Base-by-base conservation (phyloP, 2,797 vertebrate species). In the Hirundo rustica region DNA sequence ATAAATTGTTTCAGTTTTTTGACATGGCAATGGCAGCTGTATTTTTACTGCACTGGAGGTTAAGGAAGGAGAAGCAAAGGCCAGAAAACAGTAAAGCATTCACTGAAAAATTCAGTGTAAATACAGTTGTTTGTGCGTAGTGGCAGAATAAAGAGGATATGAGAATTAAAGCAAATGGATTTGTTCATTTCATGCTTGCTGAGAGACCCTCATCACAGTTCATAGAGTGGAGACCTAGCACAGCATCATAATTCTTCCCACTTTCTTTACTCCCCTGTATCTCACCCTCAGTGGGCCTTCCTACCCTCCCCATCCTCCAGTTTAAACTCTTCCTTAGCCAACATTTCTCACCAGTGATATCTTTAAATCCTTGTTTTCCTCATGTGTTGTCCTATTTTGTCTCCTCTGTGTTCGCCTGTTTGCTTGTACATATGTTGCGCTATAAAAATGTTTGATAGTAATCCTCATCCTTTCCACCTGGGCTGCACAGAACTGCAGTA, bases 381-480 rank as follows among this genome's bases (percentile, higher is more conserved):
- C 65, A 60, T 62, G 55, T 79, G 19, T 53, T 79, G 71, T 71
- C 71, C 83, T 82, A 3, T 76, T 92, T 87, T 71, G 50, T 73
- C 90, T 92, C 64, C 78, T 82, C 75, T 61, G 13, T 29, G 34
- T 65, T 70, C 22, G 13, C 34, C 67, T 80, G 71, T 78, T 94
- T 92, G 47, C 22, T 4, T n/a, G 47, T 82, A 42, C 81, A 90
- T 95, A 88, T 80, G 85, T 38, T 88, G 79, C 42, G 60, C 88
- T 83, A 81, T 92, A 96, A 94, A 94, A 95, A 40, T 44, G 40
- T 89, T 92, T 64, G 80, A 89, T 61, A 87, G 61, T 58, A 88
- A 74, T 67, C 75, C 68, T 50, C 88, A 77, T 96, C 70, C 95
- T 94, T 89, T 92, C 80, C 90, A 95, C 89, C 92, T 92, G 84